Evolutionary conservation across 2,113 vertebrate species (phyloP).

Genomic region (Scomber scombrus): DNA sequence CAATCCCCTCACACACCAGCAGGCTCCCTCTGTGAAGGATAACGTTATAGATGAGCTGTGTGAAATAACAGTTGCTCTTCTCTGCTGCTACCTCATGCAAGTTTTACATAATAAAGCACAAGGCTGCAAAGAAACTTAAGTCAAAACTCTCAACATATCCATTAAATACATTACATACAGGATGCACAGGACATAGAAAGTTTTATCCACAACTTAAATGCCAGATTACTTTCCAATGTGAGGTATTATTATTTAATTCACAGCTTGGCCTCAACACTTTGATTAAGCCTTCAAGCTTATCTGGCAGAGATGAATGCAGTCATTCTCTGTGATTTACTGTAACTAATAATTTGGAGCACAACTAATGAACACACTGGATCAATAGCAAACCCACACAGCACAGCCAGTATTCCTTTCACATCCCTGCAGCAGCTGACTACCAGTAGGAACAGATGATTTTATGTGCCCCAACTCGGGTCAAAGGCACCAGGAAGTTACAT

Average conservation of each 20-base stretch:
- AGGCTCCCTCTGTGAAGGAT: conserved; percentile 25
- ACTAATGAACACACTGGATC: conserved; percentile 59
- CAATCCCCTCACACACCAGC: background rate
- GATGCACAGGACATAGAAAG: background rate
- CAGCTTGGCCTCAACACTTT: conserved; percentile 13
- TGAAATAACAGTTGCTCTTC: conserved; percentile 41
- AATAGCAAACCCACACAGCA: conserved; percentile 51
- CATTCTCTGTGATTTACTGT: conserved; percentile 29
- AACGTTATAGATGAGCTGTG: conserved; percentile 15
- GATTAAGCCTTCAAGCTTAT: conserved; percentile 50
- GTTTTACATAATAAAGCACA: conserved; percentile 42
- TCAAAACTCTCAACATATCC: conserved; percentile 40
- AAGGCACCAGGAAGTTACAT: conserved; percentile 9
- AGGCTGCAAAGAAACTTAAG: conserved; percentile 10
- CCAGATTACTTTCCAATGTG: background rate
- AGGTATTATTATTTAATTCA: conserved; percentile 26
- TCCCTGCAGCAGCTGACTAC: conserved; percentile 14
- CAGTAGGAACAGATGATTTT: conserved; percentile 53
- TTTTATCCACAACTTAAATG: conserved; percentile 27
- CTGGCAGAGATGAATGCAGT: conserved; percentile 45
- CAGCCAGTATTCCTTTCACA: conserved; percentile 17
- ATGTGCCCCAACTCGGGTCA: conserved; percentile 31
- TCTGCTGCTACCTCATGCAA: conserved; percentile 2
- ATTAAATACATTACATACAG: conserved; percentile 36
- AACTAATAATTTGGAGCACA: conserved; percentile 53